Evolutionary conservation across 2,113 vertebrate species (phyloP), one percentile per base, ranked within the genome.

Genomic region (Oenanthe oenanthe): DNA sequence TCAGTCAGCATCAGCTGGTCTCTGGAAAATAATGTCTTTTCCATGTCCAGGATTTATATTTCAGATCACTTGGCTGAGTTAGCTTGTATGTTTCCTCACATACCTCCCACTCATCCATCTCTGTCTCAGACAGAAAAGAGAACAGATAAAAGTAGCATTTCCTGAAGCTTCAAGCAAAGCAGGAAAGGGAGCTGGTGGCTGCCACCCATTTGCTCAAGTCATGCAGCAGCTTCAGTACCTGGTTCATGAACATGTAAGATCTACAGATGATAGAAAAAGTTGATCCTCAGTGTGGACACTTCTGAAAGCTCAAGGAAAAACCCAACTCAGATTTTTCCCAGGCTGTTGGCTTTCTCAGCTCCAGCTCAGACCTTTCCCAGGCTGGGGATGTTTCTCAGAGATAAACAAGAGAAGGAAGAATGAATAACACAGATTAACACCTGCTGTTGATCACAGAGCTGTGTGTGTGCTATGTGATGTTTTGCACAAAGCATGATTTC

Each of bases 201-300:
- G 58, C 40, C 31, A 61, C 4, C 24, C 12, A n/a, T 45, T 32
- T 57, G 16, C 57, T 82, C 25, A 40, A 67, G 32, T 11, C n/a
- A 10, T 19, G 29, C 58, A 72, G 34, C 38, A 61, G 34, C 38
- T 58, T 40, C 62, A 24, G 26, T 2, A 9, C 6, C 62, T 45
- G 25, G 17, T 8, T 31, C 57, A 14, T 14, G 9, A 71, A 51
- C 4, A 5, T 51, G 50, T 28, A 51, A 51, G 25, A 61, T 5
- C 4, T 1, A n/a, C 0, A 65, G 42, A 22, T 31, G 15, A 32
- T 0, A 13, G 26, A 32, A 29, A 6, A 62, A 48, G 7, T 1
- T 21, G 28, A 21, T n/a, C 68, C 12, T 54, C 12, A 45, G 18
- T 45, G 43, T 45, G 43, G 43, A 45, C 43, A 45, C 18, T 45